Base-by-base conservation (phyloP, 2,888 invertebrate genomes). In the Macaria notata region DNA sequence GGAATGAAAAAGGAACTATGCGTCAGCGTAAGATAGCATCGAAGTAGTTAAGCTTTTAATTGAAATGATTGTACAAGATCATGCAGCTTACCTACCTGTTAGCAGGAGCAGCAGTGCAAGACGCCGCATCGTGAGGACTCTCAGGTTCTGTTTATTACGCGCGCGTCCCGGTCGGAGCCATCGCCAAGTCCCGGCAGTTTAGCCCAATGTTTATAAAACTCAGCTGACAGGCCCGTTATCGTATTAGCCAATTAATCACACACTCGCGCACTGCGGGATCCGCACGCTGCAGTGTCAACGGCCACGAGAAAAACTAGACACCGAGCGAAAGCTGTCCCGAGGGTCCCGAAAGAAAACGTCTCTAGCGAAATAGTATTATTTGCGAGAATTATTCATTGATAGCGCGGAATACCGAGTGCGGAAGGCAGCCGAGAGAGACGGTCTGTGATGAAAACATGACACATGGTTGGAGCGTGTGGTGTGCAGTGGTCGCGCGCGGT, bases 201-300 rank as follows among this genome's bases (percentile, higher is more conserved):
- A 78, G 71, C 73, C 70, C 78, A 84, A 81, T 89, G 86, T 89
- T 89, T 91, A 88, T 87, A 84, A 83, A 81, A 75, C 87, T 86
- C 91, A 90, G 90, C 90, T 90, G 90, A 86, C 75, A 80, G 78
- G 72, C 71, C 75, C 76, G 78, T 78, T 59, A 59, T 48, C 76
- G 78, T 78, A 76, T 80, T 83, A 78, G 88, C 88, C 83, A 88
- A 90, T 88, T 84, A 86, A 86, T 77, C 87, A 89, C 87, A 88
- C 89, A 90, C 90, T 87, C 88, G 85, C 88, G 84, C 89, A 89
- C 89, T 88, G 88, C 90, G 87, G 88, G 84, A 83, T 84, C 87
- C 83, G 88, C 84, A 84, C 88, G 88, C 86, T 87, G 88, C 88
- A 89, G 86, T 88, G 89, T 88, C 90, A 89, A 88, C 88, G 88